A percentile compares a stretch with the other conserved stretches of the same genome.
Conservation (phyloP, 2,797 vertebrate species). For the Dermochelys coriacea region DNA sequence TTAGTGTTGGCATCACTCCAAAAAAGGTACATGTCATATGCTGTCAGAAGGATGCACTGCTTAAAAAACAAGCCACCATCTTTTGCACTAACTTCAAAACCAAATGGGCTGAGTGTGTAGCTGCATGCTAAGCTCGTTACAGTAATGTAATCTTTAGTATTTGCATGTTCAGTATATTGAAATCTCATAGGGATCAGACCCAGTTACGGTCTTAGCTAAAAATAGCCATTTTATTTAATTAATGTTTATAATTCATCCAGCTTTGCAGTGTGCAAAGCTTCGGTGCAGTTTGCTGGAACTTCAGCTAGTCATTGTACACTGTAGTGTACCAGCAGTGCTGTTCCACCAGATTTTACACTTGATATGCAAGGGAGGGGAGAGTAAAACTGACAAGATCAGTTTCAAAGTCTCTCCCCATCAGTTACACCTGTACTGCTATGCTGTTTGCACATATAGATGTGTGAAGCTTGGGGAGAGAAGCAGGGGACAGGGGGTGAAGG, state of each 20-base stretch:
- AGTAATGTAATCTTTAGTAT: slow-evolving; percentile 56
- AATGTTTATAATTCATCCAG: slow-evolving; percentile 74
- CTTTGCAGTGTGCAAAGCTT: slow-evolving; percentile 73
- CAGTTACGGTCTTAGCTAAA: slow-evolving; percentile 78
- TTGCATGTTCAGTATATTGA: slow-evolving; percentile 50
- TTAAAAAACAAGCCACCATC: background rate
- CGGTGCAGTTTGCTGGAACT: slow-evolving; percentile 63
- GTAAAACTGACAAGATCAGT: background rate
- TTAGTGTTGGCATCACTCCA: background rate
- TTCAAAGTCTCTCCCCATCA: background rate
- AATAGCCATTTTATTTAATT: slow-evolving; percentile 78
- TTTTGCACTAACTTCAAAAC: background rate
- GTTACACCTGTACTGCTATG: no score
- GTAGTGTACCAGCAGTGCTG: background rate
- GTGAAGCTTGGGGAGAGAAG: background rate
- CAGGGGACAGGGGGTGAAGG: background rate
- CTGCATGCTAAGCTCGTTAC: slow-evolving; percentile 67
- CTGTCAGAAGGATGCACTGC: background rate
- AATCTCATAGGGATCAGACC: slow-evolving; percentile 75
- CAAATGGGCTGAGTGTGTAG: background rate
- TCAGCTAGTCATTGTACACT: slow-evolving; percentile 46
- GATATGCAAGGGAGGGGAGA: slow-evolving; percentile 13
- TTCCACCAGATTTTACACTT: slow-evolving; percentile 9
- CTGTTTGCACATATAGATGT: accelerated
- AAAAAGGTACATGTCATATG: background rate